These are phyloP conservation scores for Seriola rivoliana DNA, from an alignment of 2,113 vertebrate species.

Conservation along the genomic window DNA sequence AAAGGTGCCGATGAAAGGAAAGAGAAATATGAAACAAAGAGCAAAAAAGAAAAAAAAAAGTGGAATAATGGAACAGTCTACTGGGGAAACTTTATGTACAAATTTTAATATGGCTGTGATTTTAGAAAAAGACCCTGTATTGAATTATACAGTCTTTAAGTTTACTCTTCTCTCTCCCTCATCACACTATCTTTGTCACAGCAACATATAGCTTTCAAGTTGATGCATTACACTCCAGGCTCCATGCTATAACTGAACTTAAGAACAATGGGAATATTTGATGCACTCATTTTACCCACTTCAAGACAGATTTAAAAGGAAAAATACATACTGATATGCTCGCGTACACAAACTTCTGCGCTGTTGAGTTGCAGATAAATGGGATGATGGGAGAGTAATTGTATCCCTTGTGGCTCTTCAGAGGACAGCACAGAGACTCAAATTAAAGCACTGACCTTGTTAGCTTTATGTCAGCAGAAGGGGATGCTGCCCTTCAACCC, in stretches of 20 bases:
- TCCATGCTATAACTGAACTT: slow-evolving; percentile 34
- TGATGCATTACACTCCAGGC: slow-evolving; percentile 36
- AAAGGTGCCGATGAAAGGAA: slow-evolving; percentile 20
- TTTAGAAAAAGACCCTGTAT: slow-evolving; percentile 17
- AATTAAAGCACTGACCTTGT: slow-evolving; percentile 78
- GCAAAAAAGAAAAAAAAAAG: background rate
- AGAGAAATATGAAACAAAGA: slow-evolving; percentile 14
- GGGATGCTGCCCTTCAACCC: slow-evolving; percentile 37
- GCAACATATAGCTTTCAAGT: slow-evolving; percentile 55
- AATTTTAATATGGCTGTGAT: slow-evolving; percentile 11
- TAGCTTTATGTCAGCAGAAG: slow-evolving; percentile 65
- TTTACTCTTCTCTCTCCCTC: slow-evolving; percentile 15
- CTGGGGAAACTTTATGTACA: slow-evolving; percentile 15
- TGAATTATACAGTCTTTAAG: slow-evolving; percentile 31
- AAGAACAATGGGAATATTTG: slow-evolving; percentile 56
- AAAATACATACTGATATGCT: slow-evolving; percentile 25
- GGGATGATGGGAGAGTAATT: slow-evolving; percentile 62
- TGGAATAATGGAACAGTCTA: slow-evolving; percentile 37
- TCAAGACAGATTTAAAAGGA: slow-evolving; percentile 25
- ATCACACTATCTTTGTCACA: slow-evolving; percentile 39
- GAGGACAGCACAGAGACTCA: slow-evolving; percentile 55
- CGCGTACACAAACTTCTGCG: background rate
- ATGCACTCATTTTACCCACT: slow-evolving; percentile 43
- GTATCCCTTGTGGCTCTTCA: slow-evolving; percentile 66
- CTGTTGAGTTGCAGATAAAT: slow-evolving; percentile 42